Base-by-base conservation (phyloP, 2,113 vertebrate genomes). In the Carollia perspicillata region DNA sequence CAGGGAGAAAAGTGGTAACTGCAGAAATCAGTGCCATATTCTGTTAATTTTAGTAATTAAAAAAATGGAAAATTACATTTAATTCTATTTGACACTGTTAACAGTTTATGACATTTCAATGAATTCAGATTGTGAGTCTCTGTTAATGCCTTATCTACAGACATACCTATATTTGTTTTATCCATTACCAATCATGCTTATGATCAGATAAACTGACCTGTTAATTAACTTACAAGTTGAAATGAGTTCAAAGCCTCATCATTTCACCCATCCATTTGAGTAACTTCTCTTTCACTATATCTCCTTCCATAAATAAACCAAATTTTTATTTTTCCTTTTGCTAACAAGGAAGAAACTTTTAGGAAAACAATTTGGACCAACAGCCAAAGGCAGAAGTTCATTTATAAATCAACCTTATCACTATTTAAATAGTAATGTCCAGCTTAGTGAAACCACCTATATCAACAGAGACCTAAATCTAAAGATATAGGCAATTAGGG, bases 1-100 rank as follows among this genome's bases (percentile, higher is more conserved):
- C 98, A 1, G 97, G 96, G 95, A 98, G 88, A 92, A 97, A 97
- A 98, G 97, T 0, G 1, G 95, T 96, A 98, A 98, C 97, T 97
- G 97, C 91, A 98, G 97, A 98, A 98, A 98, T 98, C 98, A 98
- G 97, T 98, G 97, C 97, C 92, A 65, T 98, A 98, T 98, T 98
- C 97, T 98, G 98, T 98, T 99, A 98, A 99, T 98, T 98, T 98
- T 98, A 98, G 97, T 98, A 98, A 99, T 98, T 98, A 98, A 98
- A 98, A 98, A 99, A 98, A 97, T 37, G 96, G 97, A 98, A 98
- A 98, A 98, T 98, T 98, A 98, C 97, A 98, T 98, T 97, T 98
- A 93, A 95, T 98, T 96, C 96, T 96, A 53, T 97, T 98, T 98
- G 98, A 98, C 97, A 98, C 95, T 98, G 98, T 97, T 98, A 98